phyloP scores from a whole-genome alignment of 2,888 invertebrate species.

The Platynereis dumerilii region DNA sequence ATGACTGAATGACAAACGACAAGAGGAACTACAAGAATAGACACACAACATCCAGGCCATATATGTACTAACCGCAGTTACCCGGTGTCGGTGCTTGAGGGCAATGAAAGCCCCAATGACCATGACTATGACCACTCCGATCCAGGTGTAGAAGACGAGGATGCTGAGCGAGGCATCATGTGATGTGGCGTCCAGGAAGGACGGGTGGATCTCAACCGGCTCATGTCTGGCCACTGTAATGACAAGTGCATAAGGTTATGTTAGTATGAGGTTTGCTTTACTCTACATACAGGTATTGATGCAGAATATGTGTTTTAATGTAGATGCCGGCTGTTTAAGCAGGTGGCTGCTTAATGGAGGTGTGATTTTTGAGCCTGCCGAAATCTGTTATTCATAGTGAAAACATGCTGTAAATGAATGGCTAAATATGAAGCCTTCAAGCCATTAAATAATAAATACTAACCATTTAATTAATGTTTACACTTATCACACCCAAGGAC shows the following conservation, averaged over 20 bases:
- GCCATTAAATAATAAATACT: too few relatives aligned
- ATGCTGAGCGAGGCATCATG: slow-evolving; percentile 26
- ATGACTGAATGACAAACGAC: too few relatives aligned
- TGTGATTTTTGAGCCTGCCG: too few relatives aligned
- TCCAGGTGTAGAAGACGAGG: slow-evolving; percentile 25
- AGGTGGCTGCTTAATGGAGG: too few relatives aligned
- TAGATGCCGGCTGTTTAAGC: too few relatives aligned
- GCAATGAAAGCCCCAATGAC: slow-evolving; percentile 25
- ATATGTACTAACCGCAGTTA: slow-evolving; percentile 3
- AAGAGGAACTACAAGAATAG: too few relatives aligned
- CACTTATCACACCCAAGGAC: too few relatives aligned
- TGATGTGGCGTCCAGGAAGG: slow-evolving; percentile 17
- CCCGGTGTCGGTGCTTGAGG: slow-evolving; percentile 25
- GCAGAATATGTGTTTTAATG: neutral
- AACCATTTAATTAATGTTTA: too few relatives aligned
- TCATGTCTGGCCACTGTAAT: slow-evolving; percentile 12
- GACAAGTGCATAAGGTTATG: neutral
- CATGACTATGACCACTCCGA: slow-evolving; percentile 22
- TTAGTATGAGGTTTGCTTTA: neutral
- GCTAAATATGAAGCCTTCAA: too few relatives aligned
- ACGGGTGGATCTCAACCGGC: slow-evolving; percentile 23
- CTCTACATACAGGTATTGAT: neutral
- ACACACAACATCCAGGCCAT: too few relatives aligned
- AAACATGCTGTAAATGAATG: too few relatives aligned
- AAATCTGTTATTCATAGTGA: too few relatives aligned